A percentile compares a stretch with the other conserved stretches of the same genome.
Conservation (phyloP, 2,888 invertebrate genomes). For the Strigamia maritima region DNA sequence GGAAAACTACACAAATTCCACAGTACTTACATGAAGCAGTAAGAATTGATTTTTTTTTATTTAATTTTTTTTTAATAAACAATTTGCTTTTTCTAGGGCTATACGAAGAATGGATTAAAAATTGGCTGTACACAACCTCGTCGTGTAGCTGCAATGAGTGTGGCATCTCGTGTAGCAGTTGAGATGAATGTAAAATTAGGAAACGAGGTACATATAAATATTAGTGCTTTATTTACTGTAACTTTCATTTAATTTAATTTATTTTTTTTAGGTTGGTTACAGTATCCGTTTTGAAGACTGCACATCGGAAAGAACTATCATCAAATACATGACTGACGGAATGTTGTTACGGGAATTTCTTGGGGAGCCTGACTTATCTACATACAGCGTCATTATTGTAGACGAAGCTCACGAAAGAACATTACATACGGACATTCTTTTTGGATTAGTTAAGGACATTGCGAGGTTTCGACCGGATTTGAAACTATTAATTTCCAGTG, state of each 20-base stretch:
- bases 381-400: slow-evolving; percentile 97
- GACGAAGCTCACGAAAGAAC: slow-evolving; percentile 99
- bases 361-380: slow-evolving; percentile 90
- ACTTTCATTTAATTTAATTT: slow-evolving; percentile 36
- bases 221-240: not conserved
- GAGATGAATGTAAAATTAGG: slow-evolving; percentile 97
- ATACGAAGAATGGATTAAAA: slow-evolving; percentile 67
- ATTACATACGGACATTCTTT: slow-evolving; percentile 94
- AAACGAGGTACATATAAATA: slow-evolving; percentile 55
- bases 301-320: slow-evolving; percentile 90
- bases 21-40: slow-evolving; percentile 59
- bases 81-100: slow-evolving; percentile 50
- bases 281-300: slow-evolving; percentile 97
- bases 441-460: slow-evolving; percentile 91
- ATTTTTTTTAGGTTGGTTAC: slow-evolving; percentile 60
- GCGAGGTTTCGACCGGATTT: slow-evolving; percentile 87
- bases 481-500: slow-evolving; percentile 94
- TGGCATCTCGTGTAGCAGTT: slow-evolving; percentile 94
- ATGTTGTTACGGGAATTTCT: slow-evolving; percentile 95
- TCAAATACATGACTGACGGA: slow-evolving; percentile 99
- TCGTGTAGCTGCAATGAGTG: slow-evolving; percentile 99
- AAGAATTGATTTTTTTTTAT: slow-evolving; percentile 45
- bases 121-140: slow-evolving; percentile 97
- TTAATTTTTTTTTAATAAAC: not conserved
- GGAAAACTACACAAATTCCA: slow-evolving; percentile 61